Percentiles rank a stretch among this genome's conserved stretches.
These are phyloP conservation scores for Vanessa atalanta DNA, from an alignment of 1,140 invertebrate species.

Conservation along the genomic window DNA sequence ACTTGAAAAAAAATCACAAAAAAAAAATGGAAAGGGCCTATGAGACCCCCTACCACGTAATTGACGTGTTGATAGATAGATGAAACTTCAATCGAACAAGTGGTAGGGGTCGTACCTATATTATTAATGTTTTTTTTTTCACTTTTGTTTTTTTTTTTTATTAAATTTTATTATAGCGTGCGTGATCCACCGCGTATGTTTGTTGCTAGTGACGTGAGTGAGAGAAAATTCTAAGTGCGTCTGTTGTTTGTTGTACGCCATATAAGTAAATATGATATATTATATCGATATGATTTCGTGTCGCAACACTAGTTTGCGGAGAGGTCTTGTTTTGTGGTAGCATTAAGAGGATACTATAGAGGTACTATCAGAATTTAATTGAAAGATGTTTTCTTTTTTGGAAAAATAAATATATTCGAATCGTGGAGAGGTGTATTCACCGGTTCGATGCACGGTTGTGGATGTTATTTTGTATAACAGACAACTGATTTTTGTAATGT, in stretches of 20 bases:
- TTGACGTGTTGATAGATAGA: constrained; percentile 32
- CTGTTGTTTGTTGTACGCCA: constrained; percentile 72
- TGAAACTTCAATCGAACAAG: constrained; percentile 45
- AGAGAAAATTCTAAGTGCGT: constrained; percentile 67
- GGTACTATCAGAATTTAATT: constrained; percentile 20
- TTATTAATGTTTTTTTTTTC: constrained; percentile 57
- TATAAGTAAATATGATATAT: constrained; percentile 36
- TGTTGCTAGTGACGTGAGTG: constrained; percentile 60
- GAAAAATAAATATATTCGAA: constrained; percentile 24
- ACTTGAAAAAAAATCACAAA: constrained; percentile 66
- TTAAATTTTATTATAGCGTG: constrained; percentile 70
- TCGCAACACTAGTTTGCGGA: constrained; percentile 25
- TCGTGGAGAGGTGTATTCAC: constrained; percentile 29
- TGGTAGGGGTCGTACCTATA: constrained; percentile 51
- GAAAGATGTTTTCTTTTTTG: constrained; percentile 17
- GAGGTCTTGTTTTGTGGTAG: constrained; percentile 21
- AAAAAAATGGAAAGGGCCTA: constrained; percentile 68
- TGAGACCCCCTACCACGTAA: constrained; percentile 47
- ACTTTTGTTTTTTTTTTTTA: constrained; percentile 58
- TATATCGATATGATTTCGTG: constrained; percentile 27
- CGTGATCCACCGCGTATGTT: constrained; percentile 57
- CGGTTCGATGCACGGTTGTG: constrained; percentile 24
- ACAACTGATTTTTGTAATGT: constrained; percentile 5
- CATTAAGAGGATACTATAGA: constrained; percentile 13
- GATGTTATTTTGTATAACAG: constrained; percentile 16